phyloP scores from a whole-genome alignment of 2,113 vertebrate species.

The Rhinogobius similis region DNA sequence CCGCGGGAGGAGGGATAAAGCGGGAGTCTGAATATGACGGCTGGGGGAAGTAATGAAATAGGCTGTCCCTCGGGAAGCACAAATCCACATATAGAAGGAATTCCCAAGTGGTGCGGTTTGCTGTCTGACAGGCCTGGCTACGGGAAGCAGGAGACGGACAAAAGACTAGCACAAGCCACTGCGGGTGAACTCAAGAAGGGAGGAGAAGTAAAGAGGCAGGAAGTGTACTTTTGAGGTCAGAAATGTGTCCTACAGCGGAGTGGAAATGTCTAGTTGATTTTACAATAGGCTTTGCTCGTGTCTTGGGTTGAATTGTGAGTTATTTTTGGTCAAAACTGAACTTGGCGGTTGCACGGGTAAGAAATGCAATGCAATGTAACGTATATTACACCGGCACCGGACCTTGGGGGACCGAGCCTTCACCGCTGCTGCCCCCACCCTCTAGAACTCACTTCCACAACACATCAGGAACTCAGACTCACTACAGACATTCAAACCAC shows the following conservation, averaged over 20 bases:
- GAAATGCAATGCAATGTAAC: too few species aligned
- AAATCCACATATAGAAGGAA: conserved; percentile 61
- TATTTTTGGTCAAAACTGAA: too few species aligned
- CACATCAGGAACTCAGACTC: too few species aligned
- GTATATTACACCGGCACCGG: too few species aligned
- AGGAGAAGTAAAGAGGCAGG: conserved; percentile 22
- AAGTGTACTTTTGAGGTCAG: background rate
- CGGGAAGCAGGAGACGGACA: conserved; percentile 52
- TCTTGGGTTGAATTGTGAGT: too few species aligned
- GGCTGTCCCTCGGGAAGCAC: conserved; percentile 51
- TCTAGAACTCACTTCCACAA: too few species aligned
- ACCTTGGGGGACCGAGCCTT: too few species aligned
- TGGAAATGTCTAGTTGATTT: too few species aligned
- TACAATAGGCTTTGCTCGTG: too few species aligned
- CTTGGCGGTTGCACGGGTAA: too few species aligned
- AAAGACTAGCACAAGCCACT: conserved; percentile 48
- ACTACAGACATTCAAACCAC: too few species aligned
- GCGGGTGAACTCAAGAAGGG: conserved; percentile 44
- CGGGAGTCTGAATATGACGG: conserved; percentile 48
- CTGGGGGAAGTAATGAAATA: conserved; percentile 64
- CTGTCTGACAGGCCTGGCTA: conserved; percentile 37
- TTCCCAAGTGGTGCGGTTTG: conserved; percentile 45
- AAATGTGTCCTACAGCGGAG: background rate
- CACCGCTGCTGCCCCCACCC: too few species aligned
- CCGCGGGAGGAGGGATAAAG: conserved; percentile 52